Base-by-base conservation (phyloP, 1,140 invertebrate genomes). In the Ceratitis capitata region DNA sequence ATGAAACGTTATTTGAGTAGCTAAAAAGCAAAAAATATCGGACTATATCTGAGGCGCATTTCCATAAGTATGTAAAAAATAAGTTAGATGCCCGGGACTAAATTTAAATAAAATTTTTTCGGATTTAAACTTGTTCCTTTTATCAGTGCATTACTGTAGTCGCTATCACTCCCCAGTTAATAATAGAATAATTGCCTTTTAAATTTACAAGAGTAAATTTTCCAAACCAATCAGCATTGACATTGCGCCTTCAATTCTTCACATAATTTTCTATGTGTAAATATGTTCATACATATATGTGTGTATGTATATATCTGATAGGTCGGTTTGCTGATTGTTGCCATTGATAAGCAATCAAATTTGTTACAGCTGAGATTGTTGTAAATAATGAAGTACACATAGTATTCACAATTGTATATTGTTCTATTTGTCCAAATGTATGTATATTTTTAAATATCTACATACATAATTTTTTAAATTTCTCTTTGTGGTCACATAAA, bases 281-380 rank as follows among this genome's bases (percentile, higher is more conserved):
- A 19, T 56, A 0, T 56, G 7, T 56, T 5, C 23, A n/a, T 56
- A n/a, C n/a, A 56, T 56, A n/a, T 56, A 19, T 56, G 0, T 56
- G 7, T 56, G n/a, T 56, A n/a, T 56, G n/a, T 56, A n/a, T 56
- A n/a, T 56, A n/a, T 78, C 1, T 26, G 23, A 26, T 61, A 26
- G 56, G 23, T 61, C 26, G 56, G n/a, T n/a, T 56, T 35, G n/a
- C 32, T 74, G 64, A 74, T 74, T 42, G 42, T 39, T 16, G 35
- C 42, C 26, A 78, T 78, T 78, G 69, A 78, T 47, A 78, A 26
- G 16, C 42, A 23, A 78, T 78, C 35, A 78, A 78, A 45, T 78
- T 78, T 45, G 69, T 78, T 23, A 78, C 10, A 78, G 35, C 35
- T 1, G 69, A 45, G 69, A 42, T 74, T 39, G 39, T 5, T 74